Conservation (phyloP, 2,113 vertebrate species). For the Pardalotus punctatus region DNA sequence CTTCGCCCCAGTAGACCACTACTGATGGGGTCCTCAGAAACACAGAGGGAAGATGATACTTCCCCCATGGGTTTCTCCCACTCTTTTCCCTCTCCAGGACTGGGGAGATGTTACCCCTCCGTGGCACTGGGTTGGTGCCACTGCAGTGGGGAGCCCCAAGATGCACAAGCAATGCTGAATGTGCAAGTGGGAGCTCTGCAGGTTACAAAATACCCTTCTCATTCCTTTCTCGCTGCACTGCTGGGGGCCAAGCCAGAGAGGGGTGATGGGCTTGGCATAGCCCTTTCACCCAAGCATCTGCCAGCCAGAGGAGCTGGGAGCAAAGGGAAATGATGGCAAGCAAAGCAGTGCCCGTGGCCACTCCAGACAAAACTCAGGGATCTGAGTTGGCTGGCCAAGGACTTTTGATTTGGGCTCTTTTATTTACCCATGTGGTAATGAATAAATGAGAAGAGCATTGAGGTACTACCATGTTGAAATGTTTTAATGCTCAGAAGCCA, state of each 20-base stretch:
- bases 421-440: neutral
- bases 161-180: neutral
- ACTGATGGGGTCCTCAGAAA: neutral
- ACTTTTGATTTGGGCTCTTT: neutral
- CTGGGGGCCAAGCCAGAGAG: neutral
- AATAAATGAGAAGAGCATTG: neutral
- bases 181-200: neutral
- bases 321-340: neutral
- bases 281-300: neutral
- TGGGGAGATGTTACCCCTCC: neutral
- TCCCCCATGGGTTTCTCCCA: neutral
- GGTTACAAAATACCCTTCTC: neutral
- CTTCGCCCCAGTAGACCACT: neutral
- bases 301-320: neutral
- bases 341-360: neutral
- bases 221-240: accelerated
- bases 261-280: accelerated
- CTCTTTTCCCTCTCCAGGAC: neutral
- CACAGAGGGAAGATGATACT: neutral
- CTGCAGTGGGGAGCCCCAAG: neutral
- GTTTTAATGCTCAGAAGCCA: neutral
- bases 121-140: neutral
- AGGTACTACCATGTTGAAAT: neutral
- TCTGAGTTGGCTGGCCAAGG: neutral
- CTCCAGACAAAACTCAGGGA: neutral